Conservation (phyloP, 2,888 invertebrate species). For the Drosophila seclusa region DNA sequence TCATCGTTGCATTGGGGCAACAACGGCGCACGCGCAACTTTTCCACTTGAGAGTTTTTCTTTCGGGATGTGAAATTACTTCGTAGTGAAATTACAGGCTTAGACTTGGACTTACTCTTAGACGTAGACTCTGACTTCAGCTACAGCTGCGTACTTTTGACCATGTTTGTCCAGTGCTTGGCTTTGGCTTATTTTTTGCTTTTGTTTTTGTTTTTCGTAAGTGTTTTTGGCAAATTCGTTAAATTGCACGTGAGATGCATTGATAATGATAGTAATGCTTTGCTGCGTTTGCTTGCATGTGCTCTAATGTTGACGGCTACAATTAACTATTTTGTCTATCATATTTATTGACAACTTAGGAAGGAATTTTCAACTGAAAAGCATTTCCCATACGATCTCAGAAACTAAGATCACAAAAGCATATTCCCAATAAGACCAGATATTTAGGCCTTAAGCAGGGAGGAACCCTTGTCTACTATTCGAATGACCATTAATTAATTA, state of each 20-base stretch:
- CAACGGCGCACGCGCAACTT: slow-evolving; percentile 77
- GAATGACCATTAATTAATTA: neutral
- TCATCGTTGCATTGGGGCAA: slow-evolving; percentile 39
- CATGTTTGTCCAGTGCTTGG: slow-evolving; percentile 51
- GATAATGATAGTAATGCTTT: slow-evolving; percentile 53
- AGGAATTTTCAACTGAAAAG: neutral
- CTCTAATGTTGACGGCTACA: slow-evolving; percentile 22
- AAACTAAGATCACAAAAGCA: neutral
- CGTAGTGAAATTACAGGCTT: slow-evolving; percentile 53
- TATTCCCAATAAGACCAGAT: neutral
- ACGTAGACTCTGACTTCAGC: slow-evolving; percentile 1
- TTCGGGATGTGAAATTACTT: slow-evolving; percentile 48
- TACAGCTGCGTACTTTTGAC: slow-evolving; percentile 44
- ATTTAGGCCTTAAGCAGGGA: neutral
- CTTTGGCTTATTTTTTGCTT: slow-evolving; percentile 13
- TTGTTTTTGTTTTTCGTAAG: slow-evolving; percentile 39
- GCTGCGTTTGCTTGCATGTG: slow-evolving; percentile 2
- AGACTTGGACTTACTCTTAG: neutral
- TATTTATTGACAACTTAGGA: neutral
- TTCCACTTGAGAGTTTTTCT: slow-evolving; percentile 17
- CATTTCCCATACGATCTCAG: neutral
- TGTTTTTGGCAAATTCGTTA: slow-evolving; percentile 72
- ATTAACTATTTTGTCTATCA: neutral
- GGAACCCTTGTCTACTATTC: neutral
- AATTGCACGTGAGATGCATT: slow-evolving; percentile 68